Evolutionary conservation across 2,888 invertebrate species (phyloP).

Genomic region (Drosophila gaucha): DNA sequence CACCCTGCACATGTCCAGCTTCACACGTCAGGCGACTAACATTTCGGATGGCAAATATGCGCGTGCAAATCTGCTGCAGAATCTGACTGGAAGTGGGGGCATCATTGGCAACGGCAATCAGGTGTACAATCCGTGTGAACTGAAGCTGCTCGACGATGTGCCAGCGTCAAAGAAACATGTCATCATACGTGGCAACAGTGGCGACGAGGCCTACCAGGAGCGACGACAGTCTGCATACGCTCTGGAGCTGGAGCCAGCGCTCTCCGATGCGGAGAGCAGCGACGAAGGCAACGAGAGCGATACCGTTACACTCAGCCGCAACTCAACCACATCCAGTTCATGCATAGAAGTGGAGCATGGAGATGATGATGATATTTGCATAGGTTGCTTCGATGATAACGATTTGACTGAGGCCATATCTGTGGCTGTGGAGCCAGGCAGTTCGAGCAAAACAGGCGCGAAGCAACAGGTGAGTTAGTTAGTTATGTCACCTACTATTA

Average conservation of each 20-base stretch:
- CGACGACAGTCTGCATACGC: constrained; percentile 65
- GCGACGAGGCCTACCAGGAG: constrained; percentile 45
- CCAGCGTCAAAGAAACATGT: constrained; percentile 61
- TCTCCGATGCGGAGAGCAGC: constrained; percentile 67
- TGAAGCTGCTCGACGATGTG: constrained; percentile 74
- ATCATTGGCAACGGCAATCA: constrained; percentile 43
- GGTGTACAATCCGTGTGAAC: constrained; percentile 82
- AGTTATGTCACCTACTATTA: constrained; percentile 18
- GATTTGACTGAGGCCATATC: too few relatives aligned
- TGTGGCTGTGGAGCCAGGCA: constrained; percentile 27
- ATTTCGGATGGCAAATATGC: constrained; percentile 78
- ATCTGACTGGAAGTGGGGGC: constrained; percentile 41
- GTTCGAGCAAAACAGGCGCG: constrained; percentile 9
- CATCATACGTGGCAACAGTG: constrained; percentile 46
- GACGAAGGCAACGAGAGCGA: constrained; percentile 77
- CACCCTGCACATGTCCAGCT: constrained; percentile 79
- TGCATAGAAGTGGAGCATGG: constrained; percentile 50
- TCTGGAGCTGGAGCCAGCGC: constrained; percentile 79
- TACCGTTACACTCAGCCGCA: constrained; percentile 66
- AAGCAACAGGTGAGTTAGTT: constrained; percentile 53
- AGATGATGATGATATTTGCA: constrained; percentile 53
- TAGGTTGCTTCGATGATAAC: constrained; percentile 44
- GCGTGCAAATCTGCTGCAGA: constrained; percentile 72
- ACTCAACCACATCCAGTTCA: constrained; percentile 69
- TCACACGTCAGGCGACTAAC: constrained; percentile 62